These are phyloP conservation scores for Anoura caudifer DNA, from an alignment of 2,113 vertebrate species.

Conservation along the genomic window DNA sequence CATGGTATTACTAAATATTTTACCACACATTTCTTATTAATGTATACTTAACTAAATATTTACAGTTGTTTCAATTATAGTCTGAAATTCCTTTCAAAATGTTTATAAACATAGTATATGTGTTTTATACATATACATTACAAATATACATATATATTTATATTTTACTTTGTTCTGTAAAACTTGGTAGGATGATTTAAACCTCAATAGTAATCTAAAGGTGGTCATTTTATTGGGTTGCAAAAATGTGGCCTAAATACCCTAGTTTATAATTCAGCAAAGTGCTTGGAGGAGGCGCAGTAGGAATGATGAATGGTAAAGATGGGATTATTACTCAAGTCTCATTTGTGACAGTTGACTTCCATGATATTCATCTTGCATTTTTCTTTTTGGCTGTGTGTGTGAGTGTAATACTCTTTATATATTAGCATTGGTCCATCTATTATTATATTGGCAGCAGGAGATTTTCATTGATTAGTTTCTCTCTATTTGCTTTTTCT, in stretches of 20 bases:
- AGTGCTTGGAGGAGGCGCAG: conserved; percentile 66
- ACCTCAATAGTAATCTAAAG: not conserved
- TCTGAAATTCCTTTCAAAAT: conserved; percentile 14
- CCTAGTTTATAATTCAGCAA: conserved; percentile 75
- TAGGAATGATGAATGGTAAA: conserved; percentile 77
- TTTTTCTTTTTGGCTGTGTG: conserved; percentile 76
- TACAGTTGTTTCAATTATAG: not conserved
- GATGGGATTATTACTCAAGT: conserved; percentile 79
- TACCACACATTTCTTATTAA: conserved; percentile 1
- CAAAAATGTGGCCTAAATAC: conserved; percentile 45
- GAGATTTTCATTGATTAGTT: conserved; percentile 86
- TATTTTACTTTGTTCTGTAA: conserved; percentile 24
- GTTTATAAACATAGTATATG: not conserved
- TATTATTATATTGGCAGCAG: conserved; percentile 83
- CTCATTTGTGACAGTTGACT: conserved; percentile 76
- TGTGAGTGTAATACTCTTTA: conserved; percentile 78
- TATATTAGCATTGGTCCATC: conserved; percentile 76
- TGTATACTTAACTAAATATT: not conserved
- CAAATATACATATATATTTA: not conserved
- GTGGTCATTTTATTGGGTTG: conserved; percentile 46
- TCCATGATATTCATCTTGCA: conserved; percentile 79
- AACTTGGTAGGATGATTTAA: not conserved
- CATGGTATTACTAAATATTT: conserved; percentile 5
- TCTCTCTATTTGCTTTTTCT: conserved; percentile 82
- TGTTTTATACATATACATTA: not conserved